These are phyloP conservation scores for Mus pahari DNA, from an alignment of 2,113 vertebrate genomes.

Conservation along the genomic window DNA sequence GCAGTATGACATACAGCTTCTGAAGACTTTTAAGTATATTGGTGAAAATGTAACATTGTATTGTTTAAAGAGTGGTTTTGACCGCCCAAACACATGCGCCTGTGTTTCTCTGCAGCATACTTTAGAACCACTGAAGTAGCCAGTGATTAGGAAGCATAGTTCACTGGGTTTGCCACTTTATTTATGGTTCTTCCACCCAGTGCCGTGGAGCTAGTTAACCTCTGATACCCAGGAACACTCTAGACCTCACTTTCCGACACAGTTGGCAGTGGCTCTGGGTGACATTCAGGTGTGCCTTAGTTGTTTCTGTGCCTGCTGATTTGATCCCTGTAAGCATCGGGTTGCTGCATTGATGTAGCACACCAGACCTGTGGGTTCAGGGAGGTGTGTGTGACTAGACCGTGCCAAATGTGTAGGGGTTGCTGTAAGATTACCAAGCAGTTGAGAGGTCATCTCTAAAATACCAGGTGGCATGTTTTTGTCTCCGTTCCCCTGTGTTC, in stretches of 20 bases:
- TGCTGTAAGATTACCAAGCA: neutral
- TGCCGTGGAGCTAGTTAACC: neutral
- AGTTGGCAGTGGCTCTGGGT: neutral
- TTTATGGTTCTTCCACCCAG: neutral
- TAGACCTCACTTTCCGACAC: constrained; percentile 16
- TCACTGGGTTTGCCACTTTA: neutral
- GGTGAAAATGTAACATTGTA: neutral
- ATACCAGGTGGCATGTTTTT: neutral
- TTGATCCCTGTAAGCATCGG: neutral
- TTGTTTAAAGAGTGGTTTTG: neutral
- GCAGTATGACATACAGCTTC: neutral
- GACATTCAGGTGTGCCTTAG: neutral
- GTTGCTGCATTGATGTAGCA: neutral
- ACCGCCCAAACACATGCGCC: neutral
- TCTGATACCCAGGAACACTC: neutral
- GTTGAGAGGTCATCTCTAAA: constrained; percentile 32
- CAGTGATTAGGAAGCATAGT: neutral
- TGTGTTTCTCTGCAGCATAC: neutral
- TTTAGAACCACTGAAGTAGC: neutral
- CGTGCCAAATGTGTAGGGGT: neutral
- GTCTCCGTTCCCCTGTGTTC: neutral
- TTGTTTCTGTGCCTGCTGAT: neutral
- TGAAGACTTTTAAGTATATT: neutral
- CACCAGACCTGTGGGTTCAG: neutral
- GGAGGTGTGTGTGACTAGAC: neutral